These are phyloP conservation scores for human (Homo sapiens) DNA, from an alignment of 2,113 vertebrate genomes.

Conservation along the genomic window GRCh38 chr3:153274001-153274500, in stretches of 20 bases:
- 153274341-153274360: conserved; percentile 14
- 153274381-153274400: background rate
- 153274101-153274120: background rate
- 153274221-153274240: background rate
- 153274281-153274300: conserved; percentile 19
- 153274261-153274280: background rate
- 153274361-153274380: background rate
- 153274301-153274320: background rate
- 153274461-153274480: background rate
- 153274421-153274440: background rate
- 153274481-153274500: conserved; percentile 17
- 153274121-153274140: background rate
- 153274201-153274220: background rate
- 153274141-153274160: background rate
- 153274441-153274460: background rate
- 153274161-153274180: background rate
- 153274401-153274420: background rate
- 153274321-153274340: background rate
- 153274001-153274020: background rate
- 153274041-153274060: background rate
- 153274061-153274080: background rate
- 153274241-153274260: background rate
- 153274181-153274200: background rate
- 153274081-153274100: background rate
- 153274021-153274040: background rate